Base-by-base conservation (phyloP, 2,888 invertebrate genomes). In the Acronicta alni region DNA sequence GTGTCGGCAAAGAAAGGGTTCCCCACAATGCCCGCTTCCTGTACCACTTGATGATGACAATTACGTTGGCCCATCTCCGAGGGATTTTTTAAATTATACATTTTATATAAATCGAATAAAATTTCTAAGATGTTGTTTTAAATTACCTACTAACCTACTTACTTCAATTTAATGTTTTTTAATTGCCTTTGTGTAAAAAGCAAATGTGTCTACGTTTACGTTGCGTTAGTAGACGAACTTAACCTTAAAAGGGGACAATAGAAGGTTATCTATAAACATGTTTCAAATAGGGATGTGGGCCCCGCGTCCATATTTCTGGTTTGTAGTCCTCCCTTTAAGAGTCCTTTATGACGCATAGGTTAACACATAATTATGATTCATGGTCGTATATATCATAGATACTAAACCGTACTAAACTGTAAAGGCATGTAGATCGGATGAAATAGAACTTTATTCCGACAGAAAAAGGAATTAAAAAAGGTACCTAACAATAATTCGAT, bases 21-120 rank as follows among this genome's bases (percentile, higher is more conserved):
- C 42, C 30, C 63, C 49, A 77, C 76, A 77, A 73, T 75, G 49
- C 14, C 32, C 46, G 39, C 63, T 80, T 80, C 77, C 79, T 70
- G 54, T 57, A 37, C 44, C 45, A 55, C 18, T 23, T 54, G 44
- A 57, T 72, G 30, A 69, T 38, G 56, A 49, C 48, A 52, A 61
- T 68, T 68, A 54, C 42, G 56, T 39, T 38, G 23, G 23, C 26
- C n/a, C 42, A 23, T 44, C n/a, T 43, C 10, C 17, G 38, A 51
- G 12, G n/a, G 16, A 32, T 48, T 54, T n/a, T 57, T 17, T n/a
- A 58, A 35, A 58, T 67, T 20, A 35, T 20, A 35, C 17, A 9
- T 57, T 67, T 12, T 23, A 4, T 16, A 9, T 23, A n/a, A n/a
- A 38, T 9, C 20, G 12, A 32, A 38, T 38, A 14, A 37, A 37